Percentiles rank a stretch among this genome's conserved stretches.
These are phyloP conservation scores for Mellilla xanthometata DNA, from an alignment of 2,888 invertebrate genomes.

Conservation along the genomic window DNA sequence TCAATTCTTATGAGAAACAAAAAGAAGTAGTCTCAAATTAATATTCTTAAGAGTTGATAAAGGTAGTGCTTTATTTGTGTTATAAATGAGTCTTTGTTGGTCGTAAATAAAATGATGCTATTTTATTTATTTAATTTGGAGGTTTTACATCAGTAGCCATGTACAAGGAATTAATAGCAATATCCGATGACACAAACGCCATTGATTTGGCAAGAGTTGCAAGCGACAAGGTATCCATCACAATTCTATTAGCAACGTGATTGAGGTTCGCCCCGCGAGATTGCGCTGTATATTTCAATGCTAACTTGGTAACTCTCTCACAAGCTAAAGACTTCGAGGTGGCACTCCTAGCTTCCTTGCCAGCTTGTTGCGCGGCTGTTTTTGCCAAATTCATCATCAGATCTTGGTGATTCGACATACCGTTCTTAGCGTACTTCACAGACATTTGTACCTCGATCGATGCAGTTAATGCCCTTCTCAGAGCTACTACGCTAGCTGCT, in stretches of 20 bases:
- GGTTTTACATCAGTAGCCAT: slow-evolving; percentile 73
- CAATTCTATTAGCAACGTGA: slow-evolving; percentile 72
- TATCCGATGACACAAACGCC: slow-evolving; percentile 75
- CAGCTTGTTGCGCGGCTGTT: slow-evolving; percentile 76
- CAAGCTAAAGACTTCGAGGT: slow-evolving; percentile 69
- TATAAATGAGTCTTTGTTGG: too few species aligned
- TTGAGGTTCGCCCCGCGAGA: slow-evolving; percentile 70
- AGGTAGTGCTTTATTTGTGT: too few species aligned
- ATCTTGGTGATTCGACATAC: slow-evolving; percentile 74
- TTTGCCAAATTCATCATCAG: slow-evolving; percentile 78
- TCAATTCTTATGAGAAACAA: too few species aligned
- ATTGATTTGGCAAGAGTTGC: slow-evolving; percentile 73
- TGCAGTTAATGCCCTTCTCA: slow-evolving; percentile 72
- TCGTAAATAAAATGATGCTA: too few species aligned
- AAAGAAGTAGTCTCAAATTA: too few species aligned
- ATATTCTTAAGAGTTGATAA: too few species aligned
- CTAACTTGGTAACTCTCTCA: slow-evolving; percentile 69
- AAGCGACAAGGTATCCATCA: slow-evolving; percentile 72
- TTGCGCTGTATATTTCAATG: slow-evolving; percentile 71
- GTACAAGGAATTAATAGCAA: slow-evolving; percentile 75
- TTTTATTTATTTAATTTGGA: slow-evolving; percentile 47
- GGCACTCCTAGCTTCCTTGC: slow-evolving; percentile 74
- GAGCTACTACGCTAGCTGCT: slow-evolving; percentile 73
- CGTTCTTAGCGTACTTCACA: slow-evolving; percentile 68
- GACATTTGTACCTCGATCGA: slow-evolving; percentile 78